Evolutionary conservation across 2,113 vertebrate genomes (phyloP), one percentile per base, ranked within the genome.

Genomic region (Sphaerodactylus townsendi): DNA sequence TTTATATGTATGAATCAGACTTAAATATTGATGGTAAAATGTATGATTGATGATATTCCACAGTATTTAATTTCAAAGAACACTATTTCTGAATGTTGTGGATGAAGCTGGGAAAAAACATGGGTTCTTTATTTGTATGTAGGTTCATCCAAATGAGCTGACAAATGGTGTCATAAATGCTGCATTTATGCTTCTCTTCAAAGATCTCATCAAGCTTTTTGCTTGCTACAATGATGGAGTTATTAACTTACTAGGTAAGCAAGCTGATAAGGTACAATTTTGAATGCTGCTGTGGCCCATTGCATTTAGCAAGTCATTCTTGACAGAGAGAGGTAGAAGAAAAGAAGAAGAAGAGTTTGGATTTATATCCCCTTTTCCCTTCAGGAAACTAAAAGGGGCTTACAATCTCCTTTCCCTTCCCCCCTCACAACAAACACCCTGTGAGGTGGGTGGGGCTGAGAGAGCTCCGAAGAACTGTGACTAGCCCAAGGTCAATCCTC

Each of bases 221-320:
- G 98, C 99, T 88, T 99, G 99, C 95, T 99, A 99, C 94, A 99
- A 99, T 82, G 99, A 99, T 53, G 99, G 99, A 56, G 98, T 99
- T 91, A 99, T 99, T 95, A 99, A 99, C 93, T 97, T 99, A 92
- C 93, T 99, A 92, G 99, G 99, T 97, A 95, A 94, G 96, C 90
- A 88, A 48, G 39, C 35, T 50, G 3, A 1, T 77, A 30, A 62
- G 33, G 25, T 46, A 75, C 53, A 4, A 30, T 77, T 79, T 72
- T 41, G n/a, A 48, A 37, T 46, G 4, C 9, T 2, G 65, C 56
- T 78, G n/a, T 64, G 79, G n/a, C 25, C n/a, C 4, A 75, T 11
- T 33, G n/a, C 59, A 35, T 75, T 82, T n/a, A 65, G 56, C 25
- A 71, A n/a, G 17, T 62, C 59, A 44, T 33, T 59, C 28, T 72